Evolutionary conservation across 2,113 vertebrate genomes (phyloP).

Genomic region (Barbus barbus): DNA sequence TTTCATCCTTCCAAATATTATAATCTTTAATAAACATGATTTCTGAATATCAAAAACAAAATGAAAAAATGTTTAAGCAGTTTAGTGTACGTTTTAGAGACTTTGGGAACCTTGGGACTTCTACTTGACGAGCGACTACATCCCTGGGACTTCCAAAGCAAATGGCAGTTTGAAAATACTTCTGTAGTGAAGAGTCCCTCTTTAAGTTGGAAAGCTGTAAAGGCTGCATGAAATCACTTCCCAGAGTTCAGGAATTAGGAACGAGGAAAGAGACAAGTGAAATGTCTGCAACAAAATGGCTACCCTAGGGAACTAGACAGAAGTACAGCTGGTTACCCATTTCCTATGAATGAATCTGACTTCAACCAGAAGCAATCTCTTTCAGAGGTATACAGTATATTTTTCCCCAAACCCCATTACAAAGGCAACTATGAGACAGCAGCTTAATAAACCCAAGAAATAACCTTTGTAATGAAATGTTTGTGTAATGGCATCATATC

Average conservation of each 20-base stretch:
- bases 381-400: conserved; percentile 62
- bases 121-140: conserved; percentile 63
- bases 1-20: conserved; percentile 61
- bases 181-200: conserved; percentile 60
- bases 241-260: conserved; percentile 63
- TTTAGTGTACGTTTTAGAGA: conserved; percentile 71
- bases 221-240: conserved; percentile 69
- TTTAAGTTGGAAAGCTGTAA: conserved; percentile 59
- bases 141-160: conserved; percentile 64
- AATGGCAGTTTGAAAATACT: conserved; percentile 73
- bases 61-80: conserved; percentile 42
- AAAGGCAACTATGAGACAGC: conserved; percentile 76
- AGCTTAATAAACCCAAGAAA: conserved; percentile 55
- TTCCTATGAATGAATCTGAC: conserved; percentile 53
- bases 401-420: conserved; percentile 60
- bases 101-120: conserved; percentile 61
- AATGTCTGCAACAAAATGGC: conserved; percentile 62
- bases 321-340: conserved; percentile 21
- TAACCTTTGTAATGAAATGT: conserved; percentile 41
- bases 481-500: conserved; percentile 6
- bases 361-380: conserved; percentile 56
- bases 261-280: conserved; percentile 58
- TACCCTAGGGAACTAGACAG: conserved; percentile 63
- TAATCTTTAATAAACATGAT: conserved; percentile 56
- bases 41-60: conserved; percentile 54